Base-by-base conservation (phyloP, 1,140 invertebrate species). In the Drosophila subobscura region DNA sequence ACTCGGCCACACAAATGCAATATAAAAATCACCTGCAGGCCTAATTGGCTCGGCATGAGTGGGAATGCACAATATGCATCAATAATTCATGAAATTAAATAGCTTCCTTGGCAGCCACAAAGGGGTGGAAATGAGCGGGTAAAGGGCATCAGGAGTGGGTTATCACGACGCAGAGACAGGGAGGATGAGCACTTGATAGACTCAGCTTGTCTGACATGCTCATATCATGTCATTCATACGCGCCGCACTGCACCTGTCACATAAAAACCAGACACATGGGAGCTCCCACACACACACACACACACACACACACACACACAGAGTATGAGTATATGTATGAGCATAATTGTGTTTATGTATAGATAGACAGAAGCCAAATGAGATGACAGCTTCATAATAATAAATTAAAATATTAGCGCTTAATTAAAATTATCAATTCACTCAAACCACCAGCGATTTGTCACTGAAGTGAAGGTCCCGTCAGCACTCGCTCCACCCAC, bases 331-430 rank as follows among this genome's bases (percentile, higher is more conserved):
- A 4, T 27, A 27, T 1, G 5, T 27, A 27, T 27, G 25, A n/a
- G n/a, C n/a, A n/a, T n/a, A n/a, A n/a, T n/a, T 27, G 6, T 27
- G 16, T 27, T 27, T 3, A 12, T 37, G 33, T 37, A 37, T 12
- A 37, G 10, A 8, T 8, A 33, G 7, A 12, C 10, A 37, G 33
- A 12, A 57, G 33, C n/a, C 22, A 41, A 16, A 42, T 42, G 51
- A 72, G 56, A 50, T 75, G 64, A 65, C 61, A 76, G 65, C 77
- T 65, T 81, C 65, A 89, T 89, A 75, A 72, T 89, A 72, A 89
- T 85, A 81, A 89, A 89, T 89, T 89, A 85, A 78, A 89, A 86
- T 80, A 89, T 89, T 89, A 89, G 85, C 85, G 79, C 85, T 89
- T 89, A 81, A 89, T 89, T 89, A 85, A 89, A 89, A 81, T 85